Evolutionary conservation across 2,797 vertebrate species (phyloP), one percentile per base, ranked within the genome.

Genomic region (Malurus splendens): DNA sequence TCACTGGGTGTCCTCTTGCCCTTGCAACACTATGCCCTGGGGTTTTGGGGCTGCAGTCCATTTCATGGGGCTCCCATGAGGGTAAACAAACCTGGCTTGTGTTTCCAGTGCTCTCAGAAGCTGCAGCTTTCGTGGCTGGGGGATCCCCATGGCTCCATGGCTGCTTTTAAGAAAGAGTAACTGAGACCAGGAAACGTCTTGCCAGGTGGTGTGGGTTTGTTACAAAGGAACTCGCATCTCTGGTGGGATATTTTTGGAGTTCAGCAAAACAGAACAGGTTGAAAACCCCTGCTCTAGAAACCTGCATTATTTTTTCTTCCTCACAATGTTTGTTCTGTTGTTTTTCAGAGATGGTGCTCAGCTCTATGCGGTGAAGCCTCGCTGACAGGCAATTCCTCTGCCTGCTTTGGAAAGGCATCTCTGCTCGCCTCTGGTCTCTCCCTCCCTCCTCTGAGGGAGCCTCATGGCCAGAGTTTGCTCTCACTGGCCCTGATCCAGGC

Each of bases 391-490:
- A 33, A 0, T 78, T 93, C 79, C 66, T 79, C 72, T 92, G 77
- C 47, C 74, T 72, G 70, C 70, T 87, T 75, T 82, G 89, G 81
- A 90, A 92, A 66, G 71, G 74, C 77, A 84, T 90, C 75, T 66
- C 59, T 3, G 3, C 52, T 82, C 0, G 1, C 30, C 48, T 84
- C 74, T 24, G 2, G 41, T 62, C 52, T 70, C 88, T 81, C 52
- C 45, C 44, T 91, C 41, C 16, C 48, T 88, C 48, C 52, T 91
- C 38, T 2, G 10, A 84, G 82, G 67, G 38, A 95, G 66, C 52
- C 67, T 87, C 86, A 32, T 59, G 77, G 82, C 24, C 90, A 91
- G 64, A 76, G 81, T 72, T 93, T 84, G 78, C 86, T 93, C 74
- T 57, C 1, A 1, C 75, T 93, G 91, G 94, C 90, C 68, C 50